These are phyloP conservation scores for Clavelina lepadiformis DNA, from an alignment of 23 tunicate species.

Conservation along the genomic window DNA sequence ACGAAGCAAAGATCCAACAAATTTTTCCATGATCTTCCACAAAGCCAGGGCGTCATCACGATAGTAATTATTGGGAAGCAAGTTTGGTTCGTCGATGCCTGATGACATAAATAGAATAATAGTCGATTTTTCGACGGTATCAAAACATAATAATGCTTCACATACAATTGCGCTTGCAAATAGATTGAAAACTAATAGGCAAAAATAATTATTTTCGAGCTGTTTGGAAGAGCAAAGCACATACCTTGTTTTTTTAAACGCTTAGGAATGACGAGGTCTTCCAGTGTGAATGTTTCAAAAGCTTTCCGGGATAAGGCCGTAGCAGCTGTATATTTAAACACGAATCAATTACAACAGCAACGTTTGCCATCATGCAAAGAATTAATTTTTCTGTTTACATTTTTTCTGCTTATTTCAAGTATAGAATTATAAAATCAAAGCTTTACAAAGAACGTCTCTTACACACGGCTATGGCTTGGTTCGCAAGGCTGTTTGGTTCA, in stretches of 20 bases:
- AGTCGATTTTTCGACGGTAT: no score
- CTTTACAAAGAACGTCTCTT: conserved; percentile 2
- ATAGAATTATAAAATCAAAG: neutral
- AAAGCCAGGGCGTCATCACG: conserved; percentile 61
- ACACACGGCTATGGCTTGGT: conserved; percentile 49
- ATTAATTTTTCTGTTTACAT: no score
- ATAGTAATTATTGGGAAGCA: conserved; percentile 50
- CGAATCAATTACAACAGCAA: no score
- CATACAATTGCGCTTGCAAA: no score
- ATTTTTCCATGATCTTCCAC: conserved; percentile 45
- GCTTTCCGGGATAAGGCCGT: conserved; percentile 9
- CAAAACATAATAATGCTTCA: no score
- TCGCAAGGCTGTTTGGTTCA: conserved; percentile 7
- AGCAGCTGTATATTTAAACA: no score
- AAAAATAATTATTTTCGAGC: no score
- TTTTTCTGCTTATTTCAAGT: neutral
- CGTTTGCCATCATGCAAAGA: no score
- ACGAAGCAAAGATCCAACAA: conserved; percentile 14
- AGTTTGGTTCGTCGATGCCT: conserved; percentile 39
- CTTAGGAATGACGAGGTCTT: conserved; percentile 52
- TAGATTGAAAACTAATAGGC: no score
- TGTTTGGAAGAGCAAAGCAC: no score
- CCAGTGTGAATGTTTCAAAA: conserved; percentile 32
- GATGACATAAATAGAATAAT: neutral
- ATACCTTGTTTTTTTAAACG: conserved; percentile 45